Conservation (phyloP, 2,797 vertebrate genomes). For the Sebastes nivosus region DNA sequence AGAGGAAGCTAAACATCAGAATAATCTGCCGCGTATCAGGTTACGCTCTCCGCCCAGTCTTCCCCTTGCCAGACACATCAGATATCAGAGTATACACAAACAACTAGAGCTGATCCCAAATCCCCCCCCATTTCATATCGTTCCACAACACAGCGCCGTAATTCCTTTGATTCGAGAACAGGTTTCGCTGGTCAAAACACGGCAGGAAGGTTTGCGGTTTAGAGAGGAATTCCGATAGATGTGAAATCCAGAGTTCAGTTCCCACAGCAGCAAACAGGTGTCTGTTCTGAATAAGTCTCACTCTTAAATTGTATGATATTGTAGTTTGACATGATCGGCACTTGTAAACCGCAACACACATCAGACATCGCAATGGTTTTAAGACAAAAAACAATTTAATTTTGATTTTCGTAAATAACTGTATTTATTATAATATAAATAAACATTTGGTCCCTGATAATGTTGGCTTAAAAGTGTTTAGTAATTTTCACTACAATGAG, state of each 20-base stretch:
- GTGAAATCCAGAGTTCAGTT: conserved; percentile 4
- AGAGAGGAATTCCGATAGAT: neutral
- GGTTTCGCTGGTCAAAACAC: conserved; percentile 14
- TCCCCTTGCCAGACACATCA: conserved; percentile 25
- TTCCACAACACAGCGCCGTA: neutral
- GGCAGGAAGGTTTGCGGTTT: neutral
- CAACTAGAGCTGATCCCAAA: conserved; percentile 6
- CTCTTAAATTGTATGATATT: neutral
- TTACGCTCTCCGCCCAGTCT: conserved; percentile 30
- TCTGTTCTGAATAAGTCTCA: neutral
- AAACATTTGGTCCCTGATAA: too few species aligned
- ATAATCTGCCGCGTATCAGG: conserved; percentile 47
- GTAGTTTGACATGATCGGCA: neutral
- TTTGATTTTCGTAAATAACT: too few species aligned
- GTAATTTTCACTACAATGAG: too few species aligned
- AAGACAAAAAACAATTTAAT: too few species aligned
- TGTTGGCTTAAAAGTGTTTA: too few species aligned
- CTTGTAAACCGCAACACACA: neutral
- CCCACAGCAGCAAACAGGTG: neutral
- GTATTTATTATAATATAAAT: too few species aligned
- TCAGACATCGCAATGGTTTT: too few species aligned
- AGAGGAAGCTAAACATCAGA: conserved; percentile 28
- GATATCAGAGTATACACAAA: conserved; percentile 30
- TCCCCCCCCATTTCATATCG: neutral
- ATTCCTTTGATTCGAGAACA: conserved; percentile 3